Evolutionary conservation across 1,140 invertebrate species (phyloP), one percentile per base, ranked within the genome.

Genomic region (Diorhabda carinulata): DNA sequence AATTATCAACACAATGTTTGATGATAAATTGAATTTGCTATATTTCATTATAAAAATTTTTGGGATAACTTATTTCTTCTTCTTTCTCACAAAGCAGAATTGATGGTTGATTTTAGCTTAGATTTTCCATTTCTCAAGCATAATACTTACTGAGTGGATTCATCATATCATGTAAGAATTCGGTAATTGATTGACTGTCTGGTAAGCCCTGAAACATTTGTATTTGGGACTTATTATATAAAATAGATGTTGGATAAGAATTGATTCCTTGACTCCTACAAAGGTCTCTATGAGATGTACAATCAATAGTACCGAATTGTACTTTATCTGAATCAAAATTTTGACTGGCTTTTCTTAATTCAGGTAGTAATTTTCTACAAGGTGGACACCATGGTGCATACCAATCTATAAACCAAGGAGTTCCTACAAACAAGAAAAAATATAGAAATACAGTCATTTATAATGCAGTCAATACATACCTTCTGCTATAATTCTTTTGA

Each of bases 321-420:
- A 86, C 74, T 10, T 78, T 70, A n/a, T 82, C 80, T 5, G 81
- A 75, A 43, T 80, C 74, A 67, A 87, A 86, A 71, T 82, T 76
- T 68, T 83, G 83, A 57, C 89, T 89, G 3, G 90, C 87, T 81
- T 88, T 90, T 6, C 91, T 82, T 60, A 93, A 83, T 82, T 92
- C 90, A 52, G 90, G 89, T 8, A 93, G 80, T 64, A 93, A 82
- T 67, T 84, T 83, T 81, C 91, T 86, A 78, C 92, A 94, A 0
- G 92, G 91, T n/a, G 91, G 91, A 82, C 92, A 94, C 90, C 91
- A 92, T 73, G 92, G 91, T 3, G 91, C 89, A 82, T 91, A 92
- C 84, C 92, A 93, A 76, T 93, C 91, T 43, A 94, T 84, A 76
- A 93, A 88, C 90, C 89, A 91, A 2, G 85, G 81, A 52, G 80